Base-by-base conservation (phyloP, 2,888 invertebrate species). In the Acronicta alni region DNA sequence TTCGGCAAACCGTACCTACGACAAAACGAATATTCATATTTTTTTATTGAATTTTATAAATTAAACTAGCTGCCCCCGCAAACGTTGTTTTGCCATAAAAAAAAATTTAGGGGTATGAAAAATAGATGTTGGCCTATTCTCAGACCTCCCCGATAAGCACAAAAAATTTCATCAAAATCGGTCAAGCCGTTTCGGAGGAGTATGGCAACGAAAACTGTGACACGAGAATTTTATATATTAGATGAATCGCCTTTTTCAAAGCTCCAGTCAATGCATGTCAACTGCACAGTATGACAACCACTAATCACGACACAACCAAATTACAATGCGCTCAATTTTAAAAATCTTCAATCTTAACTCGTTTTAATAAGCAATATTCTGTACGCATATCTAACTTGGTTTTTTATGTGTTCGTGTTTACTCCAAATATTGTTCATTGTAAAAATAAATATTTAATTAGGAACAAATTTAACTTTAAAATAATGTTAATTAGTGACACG, bases 211-310 rank as follows among this genome's bases (percentile, higher is more conserved):
- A n/a, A n/a, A n/a, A n/a, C n/a, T n/a, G n/a, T n/a, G n/a, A n/a
- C n/a, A n/a, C n/a, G n/a, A n/a, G n/a, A n/a, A 30, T 12, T 32
- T 32, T 0, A 12, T 0, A 32, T 14, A 12, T 35, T 6, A n/a
- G n/a, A 6, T 6, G 7, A 62, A 54, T 60, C 57, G 55, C 75
- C 56, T 32, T 54, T 76, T 76, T 51, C 49, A 57, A 46, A 53
- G 57, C 63, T 55, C 52, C 48, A 18, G 49, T 26, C 58, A 72
- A 75, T 79, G 79, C 80, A 83, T 73, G 77, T 77, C 79, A 79
- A 81, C 82, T 76, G 82, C 71, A 79, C 72, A 77, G 69, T 76
- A 78, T 82, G 83, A 84, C 84, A 86, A 82, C 79, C 77, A 70
- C 71, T 79, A 84, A 88, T 88, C 83, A 80, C 56, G 30, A 35